Evolutionary conservation across 2,113 vertebrate species (phyloP).

Genomic region (Peromyscus maniculatus): DNA sequence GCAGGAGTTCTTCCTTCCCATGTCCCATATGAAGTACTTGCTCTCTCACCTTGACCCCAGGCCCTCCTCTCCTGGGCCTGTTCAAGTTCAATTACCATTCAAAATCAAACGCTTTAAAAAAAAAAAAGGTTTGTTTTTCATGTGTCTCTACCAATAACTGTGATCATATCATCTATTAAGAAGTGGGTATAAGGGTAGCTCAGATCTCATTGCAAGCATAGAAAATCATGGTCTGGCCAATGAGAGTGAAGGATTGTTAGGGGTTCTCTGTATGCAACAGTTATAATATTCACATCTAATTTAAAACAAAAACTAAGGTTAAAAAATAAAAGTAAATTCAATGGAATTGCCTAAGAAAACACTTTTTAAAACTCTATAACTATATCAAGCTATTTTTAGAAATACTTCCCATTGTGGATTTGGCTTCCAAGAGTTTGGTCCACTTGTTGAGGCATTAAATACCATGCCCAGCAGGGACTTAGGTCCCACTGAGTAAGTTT

Average conservation of each 20-base stretch:
- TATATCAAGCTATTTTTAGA: not conserved
- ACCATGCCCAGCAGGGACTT: no score
- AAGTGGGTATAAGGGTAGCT: no score
- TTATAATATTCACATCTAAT: not conserved
- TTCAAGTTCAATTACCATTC: not conserved
- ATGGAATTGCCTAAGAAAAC: no score
- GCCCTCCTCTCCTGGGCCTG: not conserved
- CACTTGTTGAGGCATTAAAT: not conserved
- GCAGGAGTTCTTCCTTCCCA: not conserved
- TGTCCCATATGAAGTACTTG: not conserved
- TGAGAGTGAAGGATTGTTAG: not conserved
- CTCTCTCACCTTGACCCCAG: not conserved
- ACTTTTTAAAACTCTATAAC: not conserved
- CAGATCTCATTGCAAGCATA: no score
- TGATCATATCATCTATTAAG: not conserved
- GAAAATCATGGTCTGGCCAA: not conserved
- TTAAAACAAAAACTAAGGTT: not conserved
- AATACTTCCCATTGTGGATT: not conserved
- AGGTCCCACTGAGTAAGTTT: not conserved
- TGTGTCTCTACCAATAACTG: no score
- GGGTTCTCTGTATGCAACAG: not conserved
- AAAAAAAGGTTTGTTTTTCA: fast-evolving
- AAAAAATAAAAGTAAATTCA: not conserved
- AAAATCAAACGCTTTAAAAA: not conserved
- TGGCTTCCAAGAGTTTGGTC: not conserved